Base-by-base conservation (phyloP, 1,140 invertebrate genomes). In the Zaprionus kolodkinae region DNA sequence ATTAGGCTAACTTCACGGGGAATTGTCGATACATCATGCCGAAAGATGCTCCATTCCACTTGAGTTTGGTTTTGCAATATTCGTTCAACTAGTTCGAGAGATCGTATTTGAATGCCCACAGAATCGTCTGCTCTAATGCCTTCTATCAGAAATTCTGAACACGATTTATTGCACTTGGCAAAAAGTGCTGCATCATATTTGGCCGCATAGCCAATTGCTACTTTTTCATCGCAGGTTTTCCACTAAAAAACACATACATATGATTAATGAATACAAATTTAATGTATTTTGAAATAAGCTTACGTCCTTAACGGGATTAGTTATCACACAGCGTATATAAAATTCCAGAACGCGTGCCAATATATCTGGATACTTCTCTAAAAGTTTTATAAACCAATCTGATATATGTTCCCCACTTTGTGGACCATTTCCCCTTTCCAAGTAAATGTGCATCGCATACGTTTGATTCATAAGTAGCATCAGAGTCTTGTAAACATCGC, bases 141-240 rank as follows among this genome's bases (percentile, higher is more conserved):
- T 6, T 89, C 63, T 6, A 81, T 63, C 6, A 92, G 57, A 21
- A 82, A 81, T 13, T 83, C 77, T 1, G 82, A 50, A n/a, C 89
- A 78, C 0, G 91, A 92, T 62, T 91, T 81, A 33, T 92, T 92
- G 43, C 92, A 92, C 21, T 91, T 92, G 13, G 81, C 78, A 55
- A 75, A 92, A 2, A 92, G 83, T 12, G 80, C 84, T 12, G 90
- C 76, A 76, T 92, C 92, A 50, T 92, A 92, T 73, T 92, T 92
- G 36, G 91, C 91, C 5, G 91, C 92, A 76, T 91, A 92, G 13
- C 80, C 86, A 50, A 92, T 76, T 17, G 89, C 86, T 0, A 92
- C 76, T 64, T 85, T 87, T 12, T 78, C 81, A 50, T 92, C 88
- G 0, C 55, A 71, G 3, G 10, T 54, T 59, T 91, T 92, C 91